Evolutionary conservation across 2,888 invertebrate genomes (phyloP).

Genomic region (Alloplasta piceator): DNA sequence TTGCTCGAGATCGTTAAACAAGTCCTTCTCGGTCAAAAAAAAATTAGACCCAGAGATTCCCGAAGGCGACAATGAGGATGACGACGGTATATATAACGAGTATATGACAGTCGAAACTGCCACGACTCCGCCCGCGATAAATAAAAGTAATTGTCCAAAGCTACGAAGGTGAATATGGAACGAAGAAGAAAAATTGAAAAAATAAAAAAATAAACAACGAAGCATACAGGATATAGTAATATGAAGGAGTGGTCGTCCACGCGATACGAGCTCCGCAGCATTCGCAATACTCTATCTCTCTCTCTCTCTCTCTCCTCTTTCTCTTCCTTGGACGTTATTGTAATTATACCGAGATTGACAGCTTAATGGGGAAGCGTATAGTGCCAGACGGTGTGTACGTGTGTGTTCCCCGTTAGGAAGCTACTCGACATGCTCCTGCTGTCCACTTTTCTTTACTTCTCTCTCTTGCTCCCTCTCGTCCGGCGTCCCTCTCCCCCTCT

Average conservation of each 20-base stretch:
- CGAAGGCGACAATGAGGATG: constrained; percentile 18
- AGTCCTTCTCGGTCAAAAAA: background rate
- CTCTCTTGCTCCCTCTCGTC: background rate
- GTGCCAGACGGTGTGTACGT: background rate
- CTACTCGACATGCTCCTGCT: constrained; percentile 50
- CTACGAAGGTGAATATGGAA: constrained; percentile 41
- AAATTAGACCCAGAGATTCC: background rate
- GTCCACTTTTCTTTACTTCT: constrained; percentile 16
- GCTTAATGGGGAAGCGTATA: constrained; percentile 66
- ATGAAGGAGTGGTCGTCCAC: constrained; percentile 41
- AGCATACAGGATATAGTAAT: constrained; percentile 22
- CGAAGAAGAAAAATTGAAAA: too few species aligned
- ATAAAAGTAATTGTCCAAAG: constrained; percentile 55
- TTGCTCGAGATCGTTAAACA: background rate
- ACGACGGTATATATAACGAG: background rate
- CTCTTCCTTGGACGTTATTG: constrained; percentile 65
- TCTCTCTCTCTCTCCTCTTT: background rate
- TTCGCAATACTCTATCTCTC: too few species aligned
- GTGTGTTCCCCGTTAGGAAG: constrained; percentile 49
- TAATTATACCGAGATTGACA: constrained; percentile 71
- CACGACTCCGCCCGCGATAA: constrained; percentile 25
- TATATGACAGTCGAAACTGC: background rate
- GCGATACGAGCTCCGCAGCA: constrained; percentile 28
- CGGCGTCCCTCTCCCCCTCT: constrained; percentile 20
- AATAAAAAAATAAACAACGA: constrained; percentile 5